Base-by-base conservation (phyloP, 1,140 invertebrate genomes). In the Procambarus virginalis region DNA sequence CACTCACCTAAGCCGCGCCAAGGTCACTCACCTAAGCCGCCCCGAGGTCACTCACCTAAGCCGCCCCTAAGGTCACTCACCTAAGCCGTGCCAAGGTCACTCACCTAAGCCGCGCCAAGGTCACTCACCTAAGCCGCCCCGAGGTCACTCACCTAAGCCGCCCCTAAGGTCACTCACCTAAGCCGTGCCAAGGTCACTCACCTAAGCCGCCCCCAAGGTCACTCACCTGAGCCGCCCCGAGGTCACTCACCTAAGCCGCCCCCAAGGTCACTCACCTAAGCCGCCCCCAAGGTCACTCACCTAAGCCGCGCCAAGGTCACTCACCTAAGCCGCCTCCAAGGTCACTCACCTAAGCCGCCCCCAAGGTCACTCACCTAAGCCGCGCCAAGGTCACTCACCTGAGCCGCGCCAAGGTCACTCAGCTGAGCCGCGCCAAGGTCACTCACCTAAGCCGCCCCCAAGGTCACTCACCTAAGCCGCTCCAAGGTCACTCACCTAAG, bases 31-130 rank as follows among this genome's bases (percentile, higher is more conserved):
- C 64, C 64, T 68, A 12, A 17, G 12, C 64, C 64, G 20, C 2
- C n/a, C 4, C 20, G 3, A 73, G 64, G 68, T 34, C n/a, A 64
- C n/a, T 17, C 17, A 64, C 92, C 96, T 96, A 6, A 97, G 94
- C 93, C 96, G 34, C 34, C 2, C 12, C 4, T n/a, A 20, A 64
- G 60, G 4, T 64, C 4, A 17, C 17, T 2, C 0, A 64, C 20
- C 20, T 20, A 17, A 64, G 12, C 55, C 55, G 12, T 2, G 55
- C 55, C 12, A 58, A 20, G 2, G 10, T 64, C 2, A 10, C 60
- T 64, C 60, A 64, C 60, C 51, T 55, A 12, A 55, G 6, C 4
- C 4, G 12, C 68, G 1, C 22, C n/a, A 73, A 73, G 68, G 68
- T 73, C 20, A 73, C 68, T 73, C 68, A 73, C n/a, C 68, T 73